phyloP scores from a whole-genome alignment of 2,888 invertebrate genomes.

The Calliopum simillimum region DNA sequence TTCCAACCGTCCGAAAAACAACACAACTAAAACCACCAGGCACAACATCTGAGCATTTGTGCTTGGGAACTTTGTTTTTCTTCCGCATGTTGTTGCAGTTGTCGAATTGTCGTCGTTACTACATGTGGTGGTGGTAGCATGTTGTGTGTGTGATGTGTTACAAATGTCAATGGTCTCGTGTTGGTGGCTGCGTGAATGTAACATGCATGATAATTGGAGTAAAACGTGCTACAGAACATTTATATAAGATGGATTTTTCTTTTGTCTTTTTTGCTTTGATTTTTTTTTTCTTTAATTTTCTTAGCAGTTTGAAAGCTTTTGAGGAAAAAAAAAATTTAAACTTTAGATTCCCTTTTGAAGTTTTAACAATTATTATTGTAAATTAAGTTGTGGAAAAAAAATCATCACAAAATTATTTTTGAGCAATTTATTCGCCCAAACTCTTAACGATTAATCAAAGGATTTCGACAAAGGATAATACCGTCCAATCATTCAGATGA shows the following conservation, averaged over 20 bases:
- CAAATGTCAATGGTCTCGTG: slow-evolving; percentile 16
- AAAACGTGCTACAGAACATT: slow-evolving; percentile 12
- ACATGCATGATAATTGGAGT: slow-evolving; percentile 2
- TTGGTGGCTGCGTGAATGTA: slow-evolving; percentile 1
- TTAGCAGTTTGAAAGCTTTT: too few species aligned
- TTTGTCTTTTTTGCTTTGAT: neutral
- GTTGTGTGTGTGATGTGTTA: neutral
- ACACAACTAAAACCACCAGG: neutral
- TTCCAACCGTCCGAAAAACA: neutral
- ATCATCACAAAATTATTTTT: too few species aligned
- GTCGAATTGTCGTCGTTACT: neutral
- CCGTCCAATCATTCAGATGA: too few species aligned
- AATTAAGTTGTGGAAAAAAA: too few species aligned
- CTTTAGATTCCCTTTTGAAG: too few species aligned
- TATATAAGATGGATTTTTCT: neutral
- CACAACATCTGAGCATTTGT: neutral
- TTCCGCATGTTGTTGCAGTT: neutral
- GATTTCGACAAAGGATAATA: too few species aligned
- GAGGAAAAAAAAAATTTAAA: too few species aligned
- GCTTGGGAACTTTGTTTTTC: too few species aligned
- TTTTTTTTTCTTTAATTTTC: too few species aligned
- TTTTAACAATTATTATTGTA: too few species aligned
- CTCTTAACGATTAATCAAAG: too few species aligned
- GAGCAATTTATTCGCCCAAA: too few species aligned
- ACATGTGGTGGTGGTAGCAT: slow-evolving; percentile 8